Percentiles rank a stretch among this genome's conserved stretches.
Conservation (phyloP, 2,113 vertebrate genomes). For the Willisornis vidua region DNA sequence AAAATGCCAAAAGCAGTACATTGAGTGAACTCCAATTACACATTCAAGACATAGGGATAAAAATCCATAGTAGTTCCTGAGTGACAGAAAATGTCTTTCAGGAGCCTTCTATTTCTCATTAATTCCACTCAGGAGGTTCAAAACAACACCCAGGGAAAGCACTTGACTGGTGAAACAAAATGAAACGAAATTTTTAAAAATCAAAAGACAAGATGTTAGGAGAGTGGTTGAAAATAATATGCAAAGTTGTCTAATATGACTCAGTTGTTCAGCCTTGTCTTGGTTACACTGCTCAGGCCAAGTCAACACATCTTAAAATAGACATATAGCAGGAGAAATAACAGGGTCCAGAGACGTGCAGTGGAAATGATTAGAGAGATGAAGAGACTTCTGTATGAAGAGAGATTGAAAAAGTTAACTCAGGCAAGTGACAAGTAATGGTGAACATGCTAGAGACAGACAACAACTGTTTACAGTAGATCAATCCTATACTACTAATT, state of each 20-base stretch:
- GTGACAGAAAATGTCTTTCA: not conserved
- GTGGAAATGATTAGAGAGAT: constrained; percentile 65
- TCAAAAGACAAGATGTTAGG: not conserved
- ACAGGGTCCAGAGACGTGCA: constrained; percentile 58
- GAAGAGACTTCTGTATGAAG: constrained; percentile 66
- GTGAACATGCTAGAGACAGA: not conserved
- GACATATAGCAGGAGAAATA: constrained; percentile 58
- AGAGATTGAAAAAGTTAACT: constrained; percentile 59
- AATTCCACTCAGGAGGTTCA: not conserved
- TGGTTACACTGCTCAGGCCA: constrained; percentile 30
- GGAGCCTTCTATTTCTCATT: not conserved
- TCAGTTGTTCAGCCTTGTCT: constrained; percentile 44
- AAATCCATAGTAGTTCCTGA: not conserved
- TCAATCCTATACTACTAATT: not conserved
- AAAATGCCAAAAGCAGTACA: not conserved
- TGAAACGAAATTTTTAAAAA: not conserved
- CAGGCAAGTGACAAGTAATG: not conserved
- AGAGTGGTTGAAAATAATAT: not conserved
- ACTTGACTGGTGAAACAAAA: not conserved
- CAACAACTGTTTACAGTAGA: not conserved
- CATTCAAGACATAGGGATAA: not conserved
- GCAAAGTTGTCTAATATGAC: constrained; percentile 12
- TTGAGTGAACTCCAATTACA: not conserved
- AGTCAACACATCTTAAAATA: constrained; percentile 67
- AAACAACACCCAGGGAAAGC: not conserved